phyloP scores from a whole-genome alignment of 92 coral and sea anemone genomes.

The Palythoa grandis region DNA sequence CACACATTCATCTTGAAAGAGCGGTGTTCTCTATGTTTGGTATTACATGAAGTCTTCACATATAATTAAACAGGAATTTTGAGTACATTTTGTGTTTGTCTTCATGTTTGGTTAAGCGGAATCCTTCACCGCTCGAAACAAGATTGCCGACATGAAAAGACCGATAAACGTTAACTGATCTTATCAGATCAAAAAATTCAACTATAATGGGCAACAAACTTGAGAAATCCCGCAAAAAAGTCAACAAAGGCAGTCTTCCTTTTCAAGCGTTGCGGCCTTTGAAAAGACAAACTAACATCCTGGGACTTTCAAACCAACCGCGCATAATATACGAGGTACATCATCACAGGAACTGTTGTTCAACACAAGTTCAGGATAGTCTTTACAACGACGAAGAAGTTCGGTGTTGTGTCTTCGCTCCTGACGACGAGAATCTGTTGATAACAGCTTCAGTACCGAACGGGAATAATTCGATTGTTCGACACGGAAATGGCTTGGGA shows the following conservation, averaged over 20 bases:
- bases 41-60: not conserved
- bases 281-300: slow-evolving; percentile 55
- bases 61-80: not conserved
- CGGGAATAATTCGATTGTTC: slow-evolving; percentile 55
- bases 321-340: slow-evolving; percentile 73
- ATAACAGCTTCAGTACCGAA: slow-evolving; percentile 75
- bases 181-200: not conserved
- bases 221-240: slow-evolving; percentile 70
- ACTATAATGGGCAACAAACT: slow-evolving; percentile 77
- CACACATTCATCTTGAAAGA: too few relatives aligned
- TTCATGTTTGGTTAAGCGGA: not conserved
- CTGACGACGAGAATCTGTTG: slow-evolving; percentile 80
- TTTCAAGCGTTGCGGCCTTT: slow-evolving; percentile 74
- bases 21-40: not conserved
- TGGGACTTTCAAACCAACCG: slow-evolving; percentile 67
- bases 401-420: slow-evolving; percentile 81
- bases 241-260: slow-evolving; percentile 67
- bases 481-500: slow-evolving; percentile 77
- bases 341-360: slow-evolving; percentile 51
- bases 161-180: not conserved
- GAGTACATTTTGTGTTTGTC: not conserved
- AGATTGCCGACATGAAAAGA: not conserved
- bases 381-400: slow-evolving; percentile 58
- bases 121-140: not conserved
- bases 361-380: slow-evolving; percentile 50